Evolutionary conservation across 2,113 vertebrate genomes (phyloP).

Genomic region (Nesogale talazaci): DNA sequence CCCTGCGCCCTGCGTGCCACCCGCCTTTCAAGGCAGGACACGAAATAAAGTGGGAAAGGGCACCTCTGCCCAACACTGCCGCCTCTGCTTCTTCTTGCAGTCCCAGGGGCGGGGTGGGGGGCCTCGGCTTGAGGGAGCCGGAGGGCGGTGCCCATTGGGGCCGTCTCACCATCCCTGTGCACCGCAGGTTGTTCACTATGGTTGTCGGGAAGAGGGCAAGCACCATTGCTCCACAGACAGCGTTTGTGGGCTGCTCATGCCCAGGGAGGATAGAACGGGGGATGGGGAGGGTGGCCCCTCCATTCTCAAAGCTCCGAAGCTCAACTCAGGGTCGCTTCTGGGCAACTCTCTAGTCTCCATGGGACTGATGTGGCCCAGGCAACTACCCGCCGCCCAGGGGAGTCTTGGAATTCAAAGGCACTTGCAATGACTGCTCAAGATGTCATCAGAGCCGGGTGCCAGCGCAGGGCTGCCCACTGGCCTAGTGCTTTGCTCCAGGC

Average conservation of each 20-base stretch:
- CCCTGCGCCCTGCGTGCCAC: background rate
- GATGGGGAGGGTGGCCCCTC: background rate
- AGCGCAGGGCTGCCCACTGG: background rate
- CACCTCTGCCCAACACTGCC: slow-evolving; percentile 18
- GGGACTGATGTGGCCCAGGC: background rate
- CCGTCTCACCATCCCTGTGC: background rate
- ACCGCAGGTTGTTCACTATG: background rate
- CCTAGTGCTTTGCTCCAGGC: background rate
- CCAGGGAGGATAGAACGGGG: background rate
- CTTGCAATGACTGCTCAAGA: background rate
- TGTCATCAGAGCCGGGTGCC: background rate
- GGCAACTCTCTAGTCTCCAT: background rate
- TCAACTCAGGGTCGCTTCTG: background rate
- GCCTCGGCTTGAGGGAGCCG: background rate
- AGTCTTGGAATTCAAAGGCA: background rate
- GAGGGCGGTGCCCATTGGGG: background rate
- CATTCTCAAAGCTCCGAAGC: background rate
- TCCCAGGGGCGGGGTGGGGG: background rate
- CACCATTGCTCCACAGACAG: background rate
- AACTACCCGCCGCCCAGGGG: background rate
- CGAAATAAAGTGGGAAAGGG: slow-evolving; percentile 74
- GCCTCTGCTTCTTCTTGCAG: slow-evolving; percentile 65
- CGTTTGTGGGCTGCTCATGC: background rate
- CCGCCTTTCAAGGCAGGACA: background rate
- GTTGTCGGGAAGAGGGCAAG: background rate